Base-by-base conservation (phyloP, 2,888 invertebrate genomes). In the Hemaris fuciformis region DNA sequence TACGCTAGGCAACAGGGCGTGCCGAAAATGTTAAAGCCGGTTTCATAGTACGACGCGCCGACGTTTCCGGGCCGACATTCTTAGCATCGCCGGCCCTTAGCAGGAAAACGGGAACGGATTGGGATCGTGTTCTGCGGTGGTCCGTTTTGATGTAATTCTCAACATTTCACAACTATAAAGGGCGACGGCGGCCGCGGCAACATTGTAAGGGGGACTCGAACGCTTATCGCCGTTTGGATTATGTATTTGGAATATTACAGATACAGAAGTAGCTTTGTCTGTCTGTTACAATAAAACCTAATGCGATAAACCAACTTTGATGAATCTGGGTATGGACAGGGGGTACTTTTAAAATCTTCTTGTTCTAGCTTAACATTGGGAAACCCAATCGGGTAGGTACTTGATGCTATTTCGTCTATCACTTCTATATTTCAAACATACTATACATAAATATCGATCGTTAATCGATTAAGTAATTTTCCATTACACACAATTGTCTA, bases 1-100 rank as follows among this genome's bases (percentile, higher is more conserved):
- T 68, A 68, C 69, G 69, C 72, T 75, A 73, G 65, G 75, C 69
- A 75, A 76, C 74, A 57, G 68, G 69, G 71, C 68, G 71, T 68
- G 69, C 66, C 70, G 62, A 61, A 61, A 61, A 61, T 46, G 57
- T 46, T 57, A 57, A 43, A 61, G 45, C 57, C 57, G 45, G 61
- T 61, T 43, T 61, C 57, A 61, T 23, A 58, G 34, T 57, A 59
- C 48, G 42, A 10, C 42, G 56, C 42, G 42, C 13, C 58, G 59
- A 46, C 42, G 53, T 48, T 62, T 62, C 59, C 58, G 56, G 62
- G 20, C 62, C 58, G 56, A 43, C 64, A 61, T 61, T 64, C 46
- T 43, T 61, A 7, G 31, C 42, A 59, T 59, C 38, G 59, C 61
- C 20, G 31, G 43, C 43, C 58, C 53, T 53, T 53, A 15, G 18